These are phyloP conservation scores for Drosophila repleta DNA, from an alignment of 1,140 invertebrate species.

Conservation along the genomic window DNA sequence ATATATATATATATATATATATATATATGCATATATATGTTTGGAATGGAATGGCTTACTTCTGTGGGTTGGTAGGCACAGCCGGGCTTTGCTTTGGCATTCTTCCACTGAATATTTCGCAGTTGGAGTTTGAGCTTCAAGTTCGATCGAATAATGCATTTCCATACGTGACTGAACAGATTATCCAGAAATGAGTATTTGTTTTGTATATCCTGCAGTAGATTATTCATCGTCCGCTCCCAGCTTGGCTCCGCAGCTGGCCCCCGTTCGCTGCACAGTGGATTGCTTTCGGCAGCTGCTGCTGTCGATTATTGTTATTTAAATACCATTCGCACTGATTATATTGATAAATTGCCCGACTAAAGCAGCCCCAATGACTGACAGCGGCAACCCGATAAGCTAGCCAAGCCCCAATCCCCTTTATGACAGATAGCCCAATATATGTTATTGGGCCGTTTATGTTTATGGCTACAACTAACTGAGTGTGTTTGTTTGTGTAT, in stretches of 20 bases:
- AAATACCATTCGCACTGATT: conserved; percentile 1
- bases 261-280: conserved; percentile 20
- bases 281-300: neutral
- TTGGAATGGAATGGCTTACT: conserved; percentile 66
- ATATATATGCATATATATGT: neutral
- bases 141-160: conserved; percentile 72
- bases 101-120: conserved; percentile 85
- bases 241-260: conserved; percentile 27
- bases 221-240: conserved; percentile 44
- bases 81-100: conserved; percentile 85
- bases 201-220: conserved; percentile 72
- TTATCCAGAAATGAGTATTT: conserved; percentile 77
- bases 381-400: conserved; percentile 10
- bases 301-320: neutral
- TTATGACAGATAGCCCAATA: conserved; percentile 16
- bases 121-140: conserved; percentile 62
- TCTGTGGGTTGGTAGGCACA: conserved; percentile 86
- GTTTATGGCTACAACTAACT: conserved; percentile 31
- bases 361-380: neutral
- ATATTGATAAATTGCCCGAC: conserved; percentile 22
- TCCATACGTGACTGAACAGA: conserved; percentile 72
- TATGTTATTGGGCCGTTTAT: conserved; percentile 9
- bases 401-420: neutral
- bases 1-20: neutral
- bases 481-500: too few relatives aligned